Conservation (phyloP, 2,888 invertebrate species). For the Dastarcus helophoroides region DNA sequence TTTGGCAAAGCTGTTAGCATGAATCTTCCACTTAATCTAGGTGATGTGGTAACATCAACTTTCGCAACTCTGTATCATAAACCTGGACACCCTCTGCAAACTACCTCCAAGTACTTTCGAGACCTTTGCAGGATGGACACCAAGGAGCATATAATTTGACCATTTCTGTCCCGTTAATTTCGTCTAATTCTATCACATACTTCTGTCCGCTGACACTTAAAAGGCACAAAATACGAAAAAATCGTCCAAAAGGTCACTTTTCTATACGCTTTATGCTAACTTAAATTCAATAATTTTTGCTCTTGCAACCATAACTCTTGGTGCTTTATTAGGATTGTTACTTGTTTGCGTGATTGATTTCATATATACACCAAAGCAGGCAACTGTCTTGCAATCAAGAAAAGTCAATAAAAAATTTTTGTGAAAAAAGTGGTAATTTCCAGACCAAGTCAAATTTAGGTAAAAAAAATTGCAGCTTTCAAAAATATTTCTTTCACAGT, state of each 20-base stretch:
- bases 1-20: conserved; percentile 96
- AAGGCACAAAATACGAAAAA: conserved; percentile 29
- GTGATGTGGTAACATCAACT: conserved; percentile 89
- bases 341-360: too few species aligned
- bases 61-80: conserved; percentile 75
- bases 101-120: conserved; percentile 79
- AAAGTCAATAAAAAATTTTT: too few species aligned
- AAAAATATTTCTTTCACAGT: too few species aligned
- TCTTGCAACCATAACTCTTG: conserved; percentile 79
- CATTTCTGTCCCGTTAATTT: conserved; percentile 87
- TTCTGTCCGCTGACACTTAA: conserved; percentile 32
- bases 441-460: too few species aligned
- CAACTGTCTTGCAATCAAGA: too few species aligned
- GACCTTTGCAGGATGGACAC: conserved; percentile 94
- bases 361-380: too few species aligned
- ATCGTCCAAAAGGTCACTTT: conserved; percentile 28
- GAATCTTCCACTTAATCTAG: conserved; percentile 92
- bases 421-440: too few species aligned
- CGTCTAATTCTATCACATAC: conserved; percentile 55
- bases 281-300: conserved; percentile 96
- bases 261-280: conserved; percentile 30
- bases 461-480: too few species aligned
- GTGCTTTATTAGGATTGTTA: conserved; percentile 85
- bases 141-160: conserved; percentile 92
- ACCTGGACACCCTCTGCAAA: conserved; percentile 63